phyloP scores from a whole-genome alignment of 2,797 vertebrate species.

The Falco novaeseelandiae region DNA sequence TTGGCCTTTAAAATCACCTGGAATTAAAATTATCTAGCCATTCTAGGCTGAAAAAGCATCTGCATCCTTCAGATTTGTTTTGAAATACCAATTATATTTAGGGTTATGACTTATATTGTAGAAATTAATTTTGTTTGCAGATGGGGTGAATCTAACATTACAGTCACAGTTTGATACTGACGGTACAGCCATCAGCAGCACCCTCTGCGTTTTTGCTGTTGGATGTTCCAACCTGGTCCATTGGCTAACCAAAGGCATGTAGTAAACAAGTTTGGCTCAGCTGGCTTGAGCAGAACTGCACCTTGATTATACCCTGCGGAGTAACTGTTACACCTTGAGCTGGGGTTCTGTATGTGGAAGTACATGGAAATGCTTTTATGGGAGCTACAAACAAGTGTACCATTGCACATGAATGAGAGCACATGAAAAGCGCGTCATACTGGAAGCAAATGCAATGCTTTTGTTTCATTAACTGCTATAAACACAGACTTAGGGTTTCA shows the following conservation, averaged over 20 bases:
- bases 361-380: background rate
- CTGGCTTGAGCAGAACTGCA: background rate
- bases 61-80: background rate
- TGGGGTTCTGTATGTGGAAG: background rate
- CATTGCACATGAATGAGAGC: background rate
- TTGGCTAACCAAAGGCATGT: fast-evolving
- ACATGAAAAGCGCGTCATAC: background rate
- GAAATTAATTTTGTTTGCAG: background rate
- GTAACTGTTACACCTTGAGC: fast-evolving
- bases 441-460: background rate
- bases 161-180: background rate
- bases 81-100: background rate
- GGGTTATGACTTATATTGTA: background rate
- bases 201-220: fast-evolving
- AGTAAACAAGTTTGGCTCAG: background rate
- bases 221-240: background rate
- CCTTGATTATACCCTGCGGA: background rate
- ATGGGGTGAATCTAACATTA: background rate
- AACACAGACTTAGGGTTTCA: background rate
- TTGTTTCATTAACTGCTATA: background rate
- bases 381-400: background rate
- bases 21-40: background rate
- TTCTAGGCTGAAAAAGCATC: background rate
- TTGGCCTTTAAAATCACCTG: background rate
- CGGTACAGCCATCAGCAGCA: fast-evolving